phyloP scores from a whole-genome alignment of 2,797 vertebrate genomes.

The Crenuchus spilurus region DNA sequence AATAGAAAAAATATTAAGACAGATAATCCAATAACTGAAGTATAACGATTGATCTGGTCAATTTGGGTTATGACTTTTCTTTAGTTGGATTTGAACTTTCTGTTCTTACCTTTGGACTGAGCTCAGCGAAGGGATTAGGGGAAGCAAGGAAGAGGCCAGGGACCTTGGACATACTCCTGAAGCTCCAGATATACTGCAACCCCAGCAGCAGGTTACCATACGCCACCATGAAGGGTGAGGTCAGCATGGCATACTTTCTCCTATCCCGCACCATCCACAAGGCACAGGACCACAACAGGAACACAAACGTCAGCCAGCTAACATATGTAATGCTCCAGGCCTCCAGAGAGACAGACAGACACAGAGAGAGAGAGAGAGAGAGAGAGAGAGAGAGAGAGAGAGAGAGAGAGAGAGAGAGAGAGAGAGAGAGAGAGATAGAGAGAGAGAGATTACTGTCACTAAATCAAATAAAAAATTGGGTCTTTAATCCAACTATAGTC shows the following conservation, averaged over 20 bases:
- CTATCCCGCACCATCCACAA: slow-evolving; percentile 95
- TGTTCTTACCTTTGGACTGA: slow-evolving; percentile 87
- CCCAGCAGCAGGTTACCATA: slow-evolving; percentile 90
- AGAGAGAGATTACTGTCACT: not conserved
- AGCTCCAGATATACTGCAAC: slow-evolving; percentile 94
- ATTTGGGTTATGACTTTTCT: too few species aligned
- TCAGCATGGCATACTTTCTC: slow-evolving; percentile 93
- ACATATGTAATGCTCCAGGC: slow-evolving; percentile 98
- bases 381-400: not conserved
- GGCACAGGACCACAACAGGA: slow-evolving; percentile 93
- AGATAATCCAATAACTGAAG: too few species aligned
- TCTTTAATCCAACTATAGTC: too few species aligned
- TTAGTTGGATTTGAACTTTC: not conserved
- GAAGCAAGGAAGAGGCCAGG: slow-evolving; percentile 83
- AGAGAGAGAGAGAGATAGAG: slow-evolving; percentile 2
- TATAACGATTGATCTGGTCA: too few species aligned
- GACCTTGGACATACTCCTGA: slow-evolving; percentile 76
- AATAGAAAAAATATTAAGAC: too few species aligned
- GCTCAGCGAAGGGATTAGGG: slow-evolving; percentile 78
- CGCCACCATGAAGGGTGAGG: slow-evolving; percentile 95
- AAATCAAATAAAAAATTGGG: not conserved
- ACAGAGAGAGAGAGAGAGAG: not conserved
- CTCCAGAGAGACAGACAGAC: slow-evolving; percentile 63
- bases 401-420: not conserved
- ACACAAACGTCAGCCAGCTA: slow-evolving; percentile 94